These are phyloP conservation scores for Alectoris magna DNA, from an alignment of 2,797 vertebrate species.

Conservation along the genomic window DNA sequence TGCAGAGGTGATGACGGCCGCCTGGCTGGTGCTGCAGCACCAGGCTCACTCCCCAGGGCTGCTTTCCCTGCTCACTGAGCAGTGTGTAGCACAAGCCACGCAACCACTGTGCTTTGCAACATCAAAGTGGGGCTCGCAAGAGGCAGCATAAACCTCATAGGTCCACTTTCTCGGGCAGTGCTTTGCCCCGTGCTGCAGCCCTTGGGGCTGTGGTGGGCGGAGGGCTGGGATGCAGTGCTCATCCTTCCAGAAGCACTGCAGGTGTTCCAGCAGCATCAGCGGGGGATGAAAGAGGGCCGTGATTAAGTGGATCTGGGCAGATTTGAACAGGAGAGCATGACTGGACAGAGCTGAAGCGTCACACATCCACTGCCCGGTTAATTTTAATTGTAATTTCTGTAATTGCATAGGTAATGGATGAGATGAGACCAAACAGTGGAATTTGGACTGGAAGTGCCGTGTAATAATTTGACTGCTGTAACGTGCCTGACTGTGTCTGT, in stretches of 20 bases:
- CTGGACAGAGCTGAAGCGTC: background rate
- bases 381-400: background rate
- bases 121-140: background rate
- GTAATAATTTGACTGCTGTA: background rate
- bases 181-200: background rate
- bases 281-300: background rate
- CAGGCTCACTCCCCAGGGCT: background rate
- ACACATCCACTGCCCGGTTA: background rate
- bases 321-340: background rate
- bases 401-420: background rate
- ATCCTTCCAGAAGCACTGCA: background rate
- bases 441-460: background rate
- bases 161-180: background rate
- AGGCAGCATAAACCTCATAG: constrained; percentile 14
- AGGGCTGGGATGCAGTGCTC: background rate
- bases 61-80: background rate
- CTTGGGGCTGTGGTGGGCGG: background rate
- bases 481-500: background rate
- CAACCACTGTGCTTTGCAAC: background rate
- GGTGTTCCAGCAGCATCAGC: background rate
- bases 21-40: background rate
- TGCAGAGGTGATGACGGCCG: background rate
- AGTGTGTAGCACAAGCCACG: background rate
- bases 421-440: background rate
- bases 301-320: background rate